Base-by-base conservation (phyloP, 2,888 invertebrate genomes). In the Labia minor region DNA sequence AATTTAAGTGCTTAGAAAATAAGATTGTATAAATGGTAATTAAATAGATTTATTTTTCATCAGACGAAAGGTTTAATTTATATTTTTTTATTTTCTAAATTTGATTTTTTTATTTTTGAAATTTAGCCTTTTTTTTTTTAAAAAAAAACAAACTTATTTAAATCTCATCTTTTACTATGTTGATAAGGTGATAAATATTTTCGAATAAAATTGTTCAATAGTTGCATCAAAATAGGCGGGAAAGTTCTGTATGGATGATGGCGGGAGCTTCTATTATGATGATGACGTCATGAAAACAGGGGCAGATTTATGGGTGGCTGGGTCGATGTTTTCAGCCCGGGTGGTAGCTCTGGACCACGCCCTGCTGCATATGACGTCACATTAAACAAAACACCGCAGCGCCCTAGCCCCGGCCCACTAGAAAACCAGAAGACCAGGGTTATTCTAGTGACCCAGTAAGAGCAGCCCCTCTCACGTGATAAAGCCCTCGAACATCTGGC, bases 321-420 rank as follows among this genome's bases (percentile, higher is more conserved):
- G 49, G 49, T 49, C 49, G 49, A 49, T 49, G 49, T 49, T 49
- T 49, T 49, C 49, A 49, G 49, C 49, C n/a, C 14, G 49, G 49
- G 6, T 49, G 49, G 8, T 49, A 3, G 49, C 49, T 49, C 49
- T 49, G 49, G 49, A 49, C 49, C 49, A 49, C 49, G 49, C 49
- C 49, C 49, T 49, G 49, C 49, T 49, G 49, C 49, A 49, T 49
- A 49, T 49, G 49, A 49, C 49, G 49, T 49, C 49, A 49, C 49
- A 49, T 49, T 49, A 49, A 49, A 49, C 49, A 49, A 49, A 49
- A 49, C 49, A 49, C 49, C 49, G 49, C 49, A 49, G 49, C 49
- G 49, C 49, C 49, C 49, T 14, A 16, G 49, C 49, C 49, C 49
- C 49, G 49, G 49, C 49, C 49, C 49, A 49, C n/a, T 49, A 16